A percentile compares a stretch with the other conserved stretches of the same genome.
phyloP scores from a whole-genome alignment of 2,888 invertebrate species.

The Dynastes hyllus region DNA sequence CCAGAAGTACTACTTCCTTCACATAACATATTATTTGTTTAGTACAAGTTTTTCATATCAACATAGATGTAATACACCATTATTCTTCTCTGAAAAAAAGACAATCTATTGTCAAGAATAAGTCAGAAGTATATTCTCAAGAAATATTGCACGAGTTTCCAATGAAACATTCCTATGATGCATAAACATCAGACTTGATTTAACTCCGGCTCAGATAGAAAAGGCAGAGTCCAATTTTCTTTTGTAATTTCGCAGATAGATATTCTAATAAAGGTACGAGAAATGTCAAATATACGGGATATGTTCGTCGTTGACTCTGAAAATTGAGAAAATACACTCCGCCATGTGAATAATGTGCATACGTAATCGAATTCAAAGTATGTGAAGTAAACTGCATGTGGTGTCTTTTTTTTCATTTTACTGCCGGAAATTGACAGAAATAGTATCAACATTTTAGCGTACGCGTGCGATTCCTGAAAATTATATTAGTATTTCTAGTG shows the following conservation, averaged over 20 bases:
- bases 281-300: conserved; percentile 1
- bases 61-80: no score
- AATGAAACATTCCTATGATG: conserved; percentile 2
- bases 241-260: conserved; percentile 3
- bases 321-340: background rate
- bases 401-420: background rate
- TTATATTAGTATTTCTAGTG: no score
- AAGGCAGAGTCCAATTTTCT: conserved; percentile 5
- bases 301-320: background rate
- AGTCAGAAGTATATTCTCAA: background rate
- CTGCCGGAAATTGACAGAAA: background rate
- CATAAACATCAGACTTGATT: conserved; percentile 41
- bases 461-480: no score
- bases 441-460: background rate
- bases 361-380: conserved; percentile 3
- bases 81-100: no score
- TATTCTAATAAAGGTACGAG: conserved; percentile 26
- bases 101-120: background rate
- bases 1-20: no score
- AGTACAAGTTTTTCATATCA: no score
- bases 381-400: background rate
- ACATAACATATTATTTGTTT: no score
- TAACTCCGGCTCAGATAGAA: background rate
- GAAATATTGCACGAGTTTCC: background rate
- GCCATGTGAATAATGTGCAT: background rate